Percentiles rank a stretch among this genome's conserved stretches.
These are phyloP conservation scores for Vireo altiloquus DNA, from an alignment of 2,113 vertebrate genomes.

Conservation along the genomic window DNA sequence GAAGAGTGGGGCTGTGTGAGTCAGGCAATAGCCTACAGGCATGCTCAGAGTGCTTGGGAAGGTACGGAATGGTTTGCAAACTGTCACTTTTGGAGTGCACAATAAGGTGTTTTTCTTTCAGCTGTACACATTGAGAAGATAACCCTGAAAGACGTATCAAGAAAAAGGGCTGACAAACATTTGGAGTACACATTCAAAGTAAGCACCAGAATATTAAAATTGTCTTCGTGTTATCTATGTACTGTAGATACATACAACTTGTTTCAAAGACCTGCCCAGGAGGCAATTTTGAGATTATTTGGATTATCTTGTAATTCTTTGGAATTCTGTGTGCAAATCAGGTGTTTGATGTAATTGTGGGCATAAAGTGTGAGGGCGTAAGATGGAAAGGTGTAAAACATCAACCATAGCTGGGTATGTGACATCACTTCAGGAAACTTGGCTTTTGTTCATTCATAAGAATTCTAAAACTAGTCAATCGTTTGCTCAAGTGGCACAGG, in stretches of 20 bases:
- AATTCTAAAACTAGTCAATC: not conserved
- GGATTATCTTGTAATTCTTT: not conserved
- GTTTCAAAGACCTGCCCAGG: not conserved
- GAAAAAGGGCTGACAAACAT: slow-evolving; percentile 85
- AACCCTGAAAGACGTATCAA: slow-evolving; percentile 83
- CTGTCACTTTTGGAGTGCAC: not conserved
- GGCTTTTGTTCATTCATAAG: not conserved
- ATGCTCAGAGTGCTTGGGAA: not conserved
- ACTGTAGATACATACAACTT: not conserved
- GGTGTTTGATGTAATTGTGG: not conserved
- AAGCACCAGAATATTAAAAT: slow-evolving; percentile 37
- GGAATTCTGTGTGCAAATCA: not conserved
- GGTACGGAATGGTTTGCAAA: not conserved
- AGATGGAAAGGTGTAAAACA: not conserved
- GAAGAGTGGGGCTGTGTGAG: not conserved
- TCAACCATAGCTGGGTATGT: not conserved
- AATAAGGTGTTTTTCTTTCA: slow-evolving; percentile 72
- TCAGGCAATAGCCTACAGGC: not conserved
- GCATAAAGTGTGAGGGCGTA: not conserved
- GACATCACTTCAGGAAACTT: not conserved
- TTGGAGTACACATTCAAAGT: slow-evolving; percentile 93
- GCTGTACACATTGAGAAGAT: slow-evolving; percentile 93
- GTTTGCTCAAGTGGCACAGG: not conserved
- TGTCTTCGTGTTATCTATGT: not conserved
- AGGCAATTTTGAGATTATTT: not conserved